Evolutionary conservation across 2,797 vertebrate genomes (phyloP).

Genomic region (Moxostoma hubbsi): DNA sequence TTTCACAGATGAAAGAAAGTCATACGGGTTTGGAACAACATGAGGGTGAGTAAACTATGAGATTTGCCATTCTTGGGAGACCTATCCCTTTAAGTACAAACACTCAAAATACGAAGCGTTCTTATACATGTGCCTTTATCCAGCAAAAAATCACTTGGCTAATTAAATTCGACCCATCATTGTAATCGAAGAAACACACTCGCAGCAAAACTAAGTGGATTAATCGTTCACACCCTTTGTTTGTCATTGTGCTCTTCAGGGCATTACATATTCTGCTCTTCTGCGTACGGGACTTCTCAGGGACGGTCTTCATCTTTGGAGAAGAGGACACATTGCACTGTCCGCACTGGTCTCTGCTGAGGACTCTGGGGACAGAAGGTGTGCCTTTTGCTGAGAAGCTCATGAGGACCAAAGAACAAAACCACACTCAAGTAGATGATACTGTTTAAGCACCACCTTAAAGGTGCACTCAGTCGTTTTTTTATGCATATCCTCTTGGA

Average conservation of each 20-base stretch:
- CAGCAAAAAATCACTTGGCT: slow-evolving; percentile 61
- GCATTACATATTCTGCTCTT: slow-evolving; percentile 64
- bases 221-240: slow-evolving; percentile 69
- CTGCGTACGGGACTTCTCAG: slow-evolving; percentile 52
- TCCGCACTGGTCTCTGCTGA: slow-evolving; percentile 26
- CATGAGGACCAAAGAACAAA: background rate
- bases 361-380: slow-evolving; percentile 28
- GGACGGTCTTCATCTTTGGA: slow-evolving; percentile 41
- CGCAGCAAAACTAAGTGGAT: slow-evolving; percentile 68
- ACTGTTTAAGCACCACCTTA: too few relatives aligned
- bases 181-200: slow-evolving; percentile 71
- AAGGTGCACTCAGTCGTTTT: too few relatives aligned
- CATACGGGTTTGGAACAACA: too few relatives aligned
- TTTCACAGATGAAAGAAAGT: too few relatives aligned
- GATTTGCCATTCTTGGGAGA: background rate
- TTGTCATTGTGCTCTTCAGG: slow-evolving; percentile 70
- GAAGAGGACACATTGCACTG: slow-evolving; percentile 35
- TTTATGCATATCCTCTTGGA: too few relatives aligned
- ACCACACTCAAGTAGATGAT: too few relatives aligned
- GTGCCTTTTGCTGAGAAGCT: slow-evolving; percentile 30
- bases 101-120: background rate
- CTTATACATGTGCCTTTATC: slow-evolving; percentile 32
- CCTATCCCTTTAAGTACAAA: background rate
- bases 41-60: too few relatives aligned
- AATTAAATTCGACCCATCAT: slow-evolving; percentile 70